A percentile compares a stretch with the other conserved stretches of the same genome.
phyloP scores from a whole-genome alignment of 2,797 vertebrate species.

The Sebastes alutus region DNA sequence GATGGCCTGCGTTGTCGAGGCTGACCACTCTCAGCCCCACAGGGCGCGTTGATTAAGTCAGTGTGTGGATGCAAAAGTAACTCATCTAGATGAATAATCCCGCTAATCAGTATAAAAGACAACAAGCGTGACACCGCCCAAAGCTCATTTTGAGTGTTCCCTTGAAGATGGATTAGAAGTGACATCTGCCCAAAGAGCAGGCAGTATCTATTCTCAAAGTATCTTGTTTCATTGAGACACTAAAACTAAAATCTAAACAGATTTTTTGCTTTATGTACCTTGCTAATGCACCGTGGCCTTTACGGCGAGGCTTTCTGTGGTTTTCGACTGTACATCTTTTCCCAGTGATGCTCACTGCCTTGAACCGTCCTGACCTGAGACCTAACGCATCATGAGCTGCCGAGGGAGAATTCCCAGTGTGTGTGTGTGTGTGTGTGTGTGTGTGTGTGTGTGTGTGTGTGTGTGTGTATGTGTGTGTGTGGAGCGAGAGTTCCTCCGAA shows the following conservation, averaged over 20 bases:
- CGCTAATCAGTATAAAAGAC: slow-evolving; percentile 57
- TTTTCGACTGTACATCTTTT: slow-evolving; percentile 41
- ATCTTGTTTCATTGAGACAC: slow-evolving; percentile 21
- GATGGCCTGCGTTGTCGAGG: slow-evolving; percentile 27
- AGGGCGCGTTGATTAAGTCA: slow-evolving; percentile 49
- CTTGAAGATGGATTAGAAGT: slow-evolving; percentile 43
- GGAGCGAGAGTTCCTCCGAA: slow-evolving; percentile 57
- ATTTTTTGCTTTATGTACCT: neutral
- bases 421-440: slow-evolving; percentile 24
- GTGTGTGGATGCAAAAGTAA: slow-evolving; percentile 39
- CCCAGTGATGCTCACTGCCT: slow-evolving; percentile 43
- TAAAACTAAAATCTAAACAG: neutral
- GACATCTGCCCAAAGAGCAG: slow-evolving; percentile 40
- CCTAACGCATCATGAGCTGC: slow-evolving; percentile 63
- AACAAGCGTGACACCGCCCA: slow-evolving; percentile 45
- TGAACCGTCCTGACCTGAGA: slow-evolving; percentile 66
- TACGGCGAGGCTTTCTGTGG: slow-evolving; percentile 1
- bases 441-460: neutral
- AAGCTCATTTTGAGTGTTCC: slow-evolving; percentile 27
- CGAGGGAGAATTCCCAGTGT: slow-evolving; percentile 62
- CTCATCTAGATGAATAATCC: slow-evolving; percentile 63
- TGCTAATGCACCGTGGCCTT: neutral
- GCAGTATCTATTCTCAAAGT: neutral
- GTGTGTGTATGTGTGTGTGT: slow-evolving; percentile 1
- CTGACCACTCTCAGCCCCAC: slow-evolving; percentile 43